Conservation (phyloP, 2,888 invertebrate genomes). For the Entomobrya proxima region DNA sequence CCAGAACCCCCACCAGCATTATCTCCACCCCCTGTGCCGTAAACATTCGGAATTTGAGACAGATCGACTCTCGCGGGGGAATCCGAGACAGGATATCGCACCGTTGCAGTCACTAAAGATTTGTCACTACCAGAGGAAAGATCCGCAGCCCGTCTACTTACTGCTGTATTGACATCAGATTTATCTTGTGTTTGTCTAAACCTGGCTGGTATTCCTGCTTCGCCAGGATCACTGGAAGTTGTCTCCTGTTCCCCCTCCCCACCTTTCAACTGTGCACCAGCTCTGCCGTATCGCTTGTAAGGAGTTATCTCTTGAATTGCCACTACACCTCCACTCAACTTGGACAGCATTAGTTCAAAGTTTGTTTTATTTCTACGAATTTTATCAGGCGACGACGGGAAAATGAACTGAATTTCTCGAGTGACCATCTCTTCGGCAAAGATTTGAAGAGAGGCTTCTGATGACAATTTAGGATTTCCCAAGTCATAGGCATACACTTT, state of each 20-base stretch:
- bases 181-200: conserved; percentile 27
- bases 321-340: conserved; percentile 82
- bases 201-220: not conserved
- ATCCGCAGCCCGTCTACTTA: conserved; percentile 52
- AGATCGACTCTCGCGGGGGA: conserved; percentile 71
- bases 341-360: conserved; percentile 86
- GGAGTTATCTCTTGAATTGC: conserved; percentile 62
- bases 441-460: conserved; percentile 85
- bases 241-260: conserved; percentile 24
- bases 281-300: conserved; percentile 6
- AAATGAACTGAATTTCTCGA: conserved; percentile 88
- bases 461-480: conserved; percentile 86
- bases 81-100: conserved; percentile 71
- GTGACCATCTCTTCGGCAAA: conserved; percentile 87
- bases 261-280: conserved; percentile 40
- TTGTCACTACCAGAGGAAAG: conserved; percentile 66
- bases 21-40: conserved; percentile 15
- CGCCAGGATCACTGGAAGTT: conserved; percentile 16
- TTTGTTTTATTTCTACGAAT: conserved; percentile 85
- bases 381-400: conserved; percentile 81
- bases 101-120: conserved; percentile 72
- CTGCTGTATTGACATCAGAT: not conserved
- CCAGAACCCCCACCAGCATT: not conserved
- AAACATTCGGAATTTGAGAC: conserved; percentile 68
- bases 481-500: conserved; percentile 72